A percentile compares a stretch with the other conserved stretches of the same genome.
phyloP scores from a whole-genome alignment of 2,113 vertebrate genomes.

The Prochilodus magdalenae region DNA sequence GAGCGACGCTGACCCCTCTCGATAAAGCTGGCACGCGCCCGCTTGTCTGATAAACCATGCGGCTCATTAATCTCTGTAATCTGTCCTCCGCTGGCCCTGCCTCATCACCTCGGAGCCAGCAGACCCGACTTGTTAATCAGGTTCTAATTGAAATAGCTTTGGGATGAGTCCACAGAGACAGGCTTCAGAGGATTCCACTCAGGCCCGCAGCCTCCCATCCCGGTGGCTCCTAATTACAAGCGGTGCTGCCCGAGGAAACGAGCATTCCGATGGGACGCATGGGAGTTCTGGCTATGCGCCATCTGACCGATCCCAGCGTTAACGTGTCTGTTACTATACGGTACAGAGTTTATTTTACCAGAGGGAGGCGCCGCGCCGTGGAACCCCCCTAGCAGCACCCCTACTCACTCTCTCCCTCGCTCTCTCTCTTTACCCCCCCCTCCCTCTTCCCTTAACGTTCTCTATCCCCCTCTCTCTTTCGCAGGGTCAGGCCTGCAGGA shows the following conservation, averaged over 20 bases:
- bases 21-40: no score
- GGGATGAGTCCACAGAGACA: background rate
- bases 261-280: background rate
- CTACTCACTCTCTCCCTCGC: no score
- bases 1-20: background rate
- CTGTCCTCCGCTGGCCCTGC: background rate
- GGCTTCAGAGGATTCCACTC: background rate
- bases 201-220: conserved; percentile 48
- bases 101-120: background rate
- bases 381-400: no score
- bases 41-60: background rate
- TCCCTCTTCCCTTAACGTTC: no score
- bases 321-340: no score
- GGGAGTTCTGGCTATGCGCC: no score
- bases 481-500: conserved; percentile 65
- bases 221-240: background rate
- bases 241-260: background rate
- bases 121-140: background rate
- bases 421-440: no score
- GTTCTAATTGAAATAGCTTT: background rate
- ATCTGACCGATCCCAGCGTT: background rate
- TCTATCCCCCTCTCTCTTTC: no score
- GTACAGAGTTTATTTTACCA: no score
- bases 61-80: background rate
- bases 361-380: no score